Base-by-base conservation (phyloP, 2,113 vertebrate genomes). In the Phaethornis superciliosus region DNA sequence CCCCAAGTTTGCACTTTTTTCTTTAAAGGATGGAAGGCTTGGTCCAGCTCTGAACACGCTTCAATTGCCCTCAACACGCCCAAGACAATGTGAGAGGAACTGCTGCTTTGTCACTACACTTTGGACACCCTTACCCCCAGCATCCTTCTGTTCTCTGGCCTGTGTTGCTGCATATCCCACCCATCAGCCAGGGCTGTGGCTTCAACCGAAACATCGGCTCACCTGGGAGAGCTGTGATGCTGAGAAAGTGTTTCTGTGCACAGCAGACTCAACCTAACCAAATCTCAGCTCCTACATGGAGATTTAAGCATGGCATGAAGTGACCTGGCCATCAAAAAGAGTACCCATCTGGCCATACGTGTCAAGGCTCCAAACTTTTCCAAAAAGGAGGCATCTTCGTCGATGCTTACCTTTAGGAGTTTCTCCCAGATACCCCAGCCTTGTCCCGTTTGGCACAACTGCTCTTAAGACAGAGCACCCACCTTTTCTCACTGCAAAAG, bases 401-500 rank as follows among this genome's bases (percentile, higher is more conserved):
- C 13, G 3, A 32, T 35, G 46, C 85, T 64, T 87, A 51, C 55
- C 67, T 80, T 70, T 60, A 80, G 37, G 75, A 63, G 51, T 59
- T 93, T 95, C 65, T 78, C 28, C 74, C 44, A 49, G 76, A 76
- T 64, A 42, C 15, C 49, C 27, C 16, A 12, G 1, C 4, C 10
- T 37, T 26, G 67, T 82, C 63, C 68, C 15, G 13, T 33, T 77
- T 72, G 32, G 47, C 70, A 35, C 70, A 81, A 78, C 81, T 35
- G 81, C 82, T 67, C 71, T 62, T 75, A 83, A 83, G 79, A 89
- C 93, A 74, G 54, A 62, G 40, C 76, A 23, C 42, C 72, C 83
- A 94, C 88, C 93, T 94, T 81, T 93, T 24, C 72, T 74, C 28
- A 0, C 69, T 27, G 80, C n/a, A 16, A 78, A 81, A 91, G 85